Evolutionary conservation across 2,797 vertebrate species (phyloP), one percentile per base, ranked within the genome.

Genomic region (Podarcis lilfordi): DNA sequence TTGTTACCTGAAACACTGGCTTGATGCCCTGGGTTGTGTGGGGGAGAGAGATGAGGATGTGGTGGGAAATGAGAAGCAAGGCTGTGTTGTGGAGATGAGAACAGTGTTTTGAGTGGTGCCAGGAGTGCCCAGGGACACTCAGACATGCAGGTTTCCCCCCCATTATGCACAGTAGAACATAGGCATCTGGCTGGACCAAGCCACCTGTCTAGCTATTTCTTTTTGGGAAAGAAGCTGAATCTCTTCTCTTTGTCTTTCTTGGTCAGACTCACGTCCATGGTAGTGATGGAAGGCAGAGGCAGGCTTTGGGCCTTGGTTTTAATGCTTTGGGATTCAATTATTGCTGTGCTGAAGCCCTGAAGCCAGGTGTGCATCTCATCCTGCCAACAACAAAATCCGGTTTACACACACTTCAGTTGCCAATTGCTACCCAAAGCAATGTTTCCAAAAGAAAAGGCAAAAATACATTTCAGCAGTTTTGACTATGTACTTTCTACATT

Each of bases 161-260:
- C 61, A 10, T 59, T 86, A 64, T 82, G 88, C 84, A 71, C 78
- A 69, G 35, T 72, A 72, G 21, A 32, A 37, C 45, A 43, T 23
- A 77, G 71, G 82, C 89, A 85, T 77, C 72, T 71, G 78, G 75
- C 86, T 78, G 71, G 43, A 43, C 61, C 37, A 17, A n/a, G 71
- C 88, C 78, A 75, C 23, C 68, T 66, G n/a, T 2, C 61, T 40
- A 27, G 89, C 97, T 97, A 99, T 97, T 99, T 99, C 97, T 99
- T 99, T 94, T 98, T 99, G 90, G 98, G 97, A 92, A 99, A 99
- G 94, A 98, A 98, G 93, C 97, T 97, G 95, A 98, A 99, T 96
- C 98, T 98, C 97, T 99, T 99, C 94, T 99, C 98, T 94, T 98
- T 98, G 87, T 97, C 97, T 93, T 98, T 99, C 95, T 98, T 99